Conservation (phyloP, 1,140 invertebrate species). For the Platorchestia sp. region DNA sequence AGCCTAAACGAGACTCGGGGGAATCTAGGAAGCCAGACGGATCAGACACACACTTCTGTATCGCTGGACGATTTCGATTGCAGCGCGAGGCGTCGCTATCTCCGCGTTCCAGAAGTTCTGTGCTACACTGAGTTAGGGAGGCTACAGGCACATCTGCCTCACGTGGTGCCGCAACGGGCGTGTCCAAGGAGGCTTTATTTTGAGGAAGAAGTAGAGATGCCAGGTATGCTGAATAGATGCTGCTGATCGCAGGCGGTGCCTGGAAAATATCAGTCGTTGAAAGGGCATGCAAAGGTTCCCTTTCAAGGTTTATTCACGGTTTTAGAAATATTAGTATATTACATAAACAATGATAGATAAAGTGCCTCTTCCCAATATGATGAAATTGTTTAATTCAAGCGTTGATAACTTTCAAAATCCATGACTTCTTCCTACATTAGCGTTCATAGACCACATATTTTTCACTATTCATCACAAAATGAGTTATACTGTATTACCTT, state of each 20-base stretch:
- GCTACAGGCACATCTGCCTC: neutral
- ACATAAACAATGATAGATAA: neutral
- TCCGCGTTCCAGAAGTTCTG: neutral
- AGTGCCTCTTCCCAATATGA: neutral
- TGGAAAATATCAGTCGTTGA: neutral
- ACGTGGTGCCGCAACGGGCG: neutral
- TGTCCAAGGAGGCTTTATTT: neutral
- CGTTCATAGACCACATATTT: neutral
- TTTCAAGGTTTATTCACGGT: neutral
- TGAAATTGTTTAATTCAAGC: neutral
- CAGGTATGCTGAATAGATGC: conserved; percentile 25
- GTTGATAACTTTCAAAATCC: neutral
- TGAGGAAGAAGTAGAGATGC: conserved; percentile 28
- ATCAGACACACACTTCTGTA: neutral
- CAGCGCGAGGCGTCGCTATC: neutral
- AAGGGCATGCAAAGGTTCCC: neutral
- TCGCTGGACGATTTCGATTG: neutral
- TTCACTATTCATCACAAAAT: neutral
- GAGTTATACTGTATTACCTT: neutral
- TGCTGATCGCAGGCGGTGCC: neutral
- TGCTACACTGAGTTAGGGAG: neutral
- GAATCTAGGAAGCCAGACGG: neutral
- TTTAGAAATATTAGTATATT: neutral
- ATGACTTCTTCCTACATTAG: neutral
- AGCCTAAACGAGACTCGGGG: neutral